Percentiles rank a stretch among this genome's conserved stretches.
Conservation (phyloP, 2,113 vertebrate genomes). For the Epinephelus fuscoguttatus region DNA sequence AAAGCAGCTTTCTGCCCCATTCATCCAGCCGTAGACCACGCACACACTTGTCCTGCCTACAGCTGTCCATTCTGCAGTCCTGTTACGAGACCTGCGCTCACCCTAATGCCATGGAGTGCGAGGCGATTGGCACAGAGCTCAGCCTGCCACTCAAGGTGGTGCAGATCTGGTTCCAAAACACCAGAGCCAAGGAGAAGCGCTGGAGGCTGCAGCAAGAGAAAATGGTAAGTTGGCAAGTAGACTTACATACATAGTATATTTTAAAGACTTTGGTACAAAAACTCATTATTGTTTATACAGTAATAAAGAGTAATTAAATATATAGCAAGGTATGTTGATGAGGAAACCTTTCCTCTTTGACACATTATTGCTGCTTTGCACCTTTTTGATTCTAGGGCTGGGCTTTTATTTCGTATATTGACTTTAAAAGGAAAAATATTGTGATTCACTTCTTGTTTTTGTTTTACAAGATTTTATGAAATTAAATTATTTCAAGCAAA, state of each 20-base stretch:
- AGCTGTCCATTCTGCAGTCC: conserved; percentile 92
- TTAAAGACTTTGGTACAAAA: not conserved
- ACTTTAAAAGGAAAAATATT: not conserved
- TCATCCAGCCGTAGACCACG: conserved; percentile 88
- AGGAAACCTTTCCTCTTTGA: not conserved
- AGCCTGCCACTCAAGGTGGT: conserved; percentile 92
- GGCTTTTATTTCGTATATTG: not conserved
- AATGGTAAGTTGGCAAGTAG: conserved; percentile 74
- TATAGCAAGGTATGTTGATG: not conserved
- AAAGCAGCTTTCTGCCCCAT: conserved; percentile 80
- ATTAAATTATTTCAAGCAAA: not conserved
- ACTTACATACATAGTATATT: not conserved
- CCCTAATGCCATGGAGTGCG: conserved; percentile 93
- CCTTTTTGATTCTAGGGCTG: not conserved
- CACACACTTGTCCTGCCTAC: conserved; percentile 92
- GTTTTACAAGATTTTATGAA: not conserved
- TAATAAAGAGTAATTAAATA: not conserved
- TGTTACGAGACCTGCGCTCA: conserved; percentile 93
- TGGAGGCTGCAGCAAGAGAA: conserved; percentile 90
- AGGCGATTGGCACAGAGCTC: conserved; percentile 90
- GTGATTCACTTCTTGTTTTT: not conserved
- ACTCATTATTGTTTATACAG: not conserved
- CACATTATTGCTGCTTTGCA: not conserved
- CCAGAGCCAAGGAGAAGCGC: conserved; percentile 94
- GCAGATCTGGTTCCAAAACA: conserved; percentile 96